Percentiles rank a stretch among this genome's conserved stretches.
Evolutionary conservation across 2,113 vertebrate genomes (phyloP).

Genomic region (Spea bombifrons): DNA sequence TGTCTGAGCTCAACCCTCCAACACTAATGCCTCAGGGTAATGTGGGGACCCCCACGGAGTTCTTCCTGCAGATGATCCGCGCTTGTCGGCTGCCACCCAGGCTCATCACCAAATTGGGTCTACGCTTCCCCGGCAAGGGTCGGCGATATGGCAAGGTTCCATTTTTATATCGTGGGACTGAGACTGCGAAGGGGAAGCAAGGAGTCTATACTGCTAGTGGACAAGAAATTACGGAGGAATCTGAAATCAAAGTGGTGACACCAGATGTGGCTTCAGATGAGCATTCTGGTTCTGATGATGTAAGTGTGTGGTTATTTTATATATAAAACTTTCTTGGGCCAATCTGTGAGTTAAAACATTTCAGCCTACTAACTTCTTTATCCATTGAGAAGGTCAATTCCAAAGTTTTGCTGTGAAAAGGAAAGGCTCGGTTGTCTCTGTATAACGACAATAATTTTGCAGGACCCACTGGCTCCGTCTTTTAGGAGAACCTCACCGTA

Average conservation of each 20-base stretch:
- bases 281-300: slow-evolving; percentile 75
- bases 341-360: no score
- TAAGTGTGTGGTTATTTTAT: slow-evolving; percentile 61
- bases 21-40: slow-evolving; percentile 87
- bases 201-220: slow-evolving; percentile 81
- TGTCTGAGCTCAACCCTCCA: slow-evolving; percentile 88
- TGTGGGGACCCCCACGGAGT: slow-evolving; percentile 81
- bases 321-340: neutral
- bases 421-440: no score
- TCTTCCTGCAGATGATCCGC: slow-evolving; percentile 89
- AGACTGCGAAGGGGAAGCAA: slow-evolving; percentile 63
- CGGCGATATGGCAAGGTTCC: slow-evolving; percentile 89
- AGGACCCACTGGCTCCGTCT: no score
- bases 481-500: no score
- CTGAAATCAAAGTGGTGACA: slow-evolving; percentile 30
- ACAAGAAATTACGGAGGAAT: slow-evolving; percentile 72
- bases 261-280: slow-evolving; percentile 51
- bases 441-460: no score
- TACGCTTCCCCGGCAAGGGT: slow-evolving; percentile 81
- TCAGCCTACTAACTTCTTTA: no score
- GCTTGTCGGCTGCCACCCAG: slow-evolving; percentile 85
- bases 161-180: slow-evolving; percentile 72
- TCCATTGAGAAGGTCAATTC: no score
- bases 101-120: slow-evolving; percentile 82
- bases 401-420: no score